A percentile compares a stretch with the other conserved stretches of the same genome.
Evolutionary conservation across 2,113 vertebrate genomes (phyloP).

Genomic region (Thomomys bottae): DNA sequence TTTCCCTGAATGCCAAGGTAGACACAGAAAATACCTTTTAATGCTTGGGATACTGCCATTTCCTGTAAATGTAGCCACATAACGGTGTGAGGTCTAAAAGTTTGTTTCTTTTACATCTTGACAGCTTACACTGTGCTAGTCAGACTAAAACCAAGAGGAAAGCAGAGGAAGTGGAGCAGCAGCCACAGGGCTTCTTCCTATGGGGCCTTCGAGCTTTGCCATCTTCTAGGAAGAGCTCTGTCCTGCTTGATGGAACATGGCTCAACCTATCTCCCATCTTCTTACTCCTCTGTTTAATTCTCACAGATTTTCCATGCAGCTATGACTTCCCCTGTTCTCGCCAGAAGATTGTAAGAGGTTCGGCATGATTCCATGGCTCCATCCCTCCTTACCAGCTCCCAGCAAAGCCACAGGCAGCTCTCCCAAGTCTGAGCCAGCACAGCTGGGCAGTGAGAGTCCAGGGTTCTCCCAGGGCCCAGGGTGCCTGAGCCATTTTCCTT

Average conservation of each 20-base stretch:
- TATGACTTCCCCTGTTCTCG: background rate
- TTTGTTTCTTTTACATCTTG: constrained; percentile 48
- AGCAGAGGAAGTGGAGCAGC: background rate
- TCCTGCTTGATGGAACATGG: background rate
- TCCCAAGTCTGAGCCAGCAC: background rate
- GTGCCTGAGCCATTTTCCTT: fast-evolving
- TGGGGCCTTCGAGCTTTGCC: background rate
- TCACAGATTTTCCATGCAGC: fast-evolving
- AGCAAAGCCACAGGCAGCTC: fast-evolving
- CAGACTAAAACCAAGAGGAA: background rate
- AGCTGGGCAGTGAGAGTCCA: fast-evolving
- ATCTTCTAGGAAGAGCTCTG: background rate
- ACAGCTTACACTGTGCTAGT: background rate
- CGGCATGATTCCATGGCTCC: background rate
- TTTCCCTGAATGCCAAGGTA: constrained; percentile 43
- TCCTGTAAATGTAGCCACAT: constrained; percentile 48
- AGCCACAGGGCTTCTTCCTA: too few species aligned
- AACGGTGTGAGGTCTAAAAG: constrained; percentile 31
- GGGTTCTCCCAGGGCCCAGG: fast-evolving
- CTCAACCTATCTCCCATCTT: fast-evolving
- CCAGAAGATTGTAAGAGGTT: too few species aligned
- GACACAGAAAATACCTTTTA: constrained; percentile 46
- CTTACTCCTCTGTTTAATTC: background rate
- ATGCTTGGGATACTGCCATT: constrained; percentile 22
- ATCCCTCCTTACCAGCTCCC: background rate